phyloP scores from a whole-genome alignment of 2,888 invertebrate species.

The Beris chalybata region DNA sequence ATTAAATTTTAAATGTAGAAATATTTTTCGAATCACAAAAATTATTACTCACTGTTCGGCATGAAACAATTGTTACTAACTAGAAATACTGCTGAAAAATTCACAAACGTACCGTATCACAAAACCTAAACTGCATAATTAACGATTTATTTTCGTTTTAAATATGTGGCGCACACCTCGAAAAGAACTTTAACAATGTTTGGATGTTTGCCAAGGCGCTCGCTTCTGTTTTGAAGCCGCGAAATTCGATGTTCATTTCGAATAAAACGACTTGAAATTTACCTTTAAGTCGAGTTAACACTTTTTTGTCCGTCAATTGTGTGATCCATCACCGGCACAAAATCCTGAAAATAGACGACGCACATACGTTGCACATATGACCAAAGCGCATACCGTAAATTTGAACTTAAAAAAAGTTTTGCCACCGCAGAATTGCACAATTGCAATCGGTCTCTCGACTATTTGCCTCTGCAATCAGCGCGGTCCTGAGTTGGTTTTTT shows the following conservation, averaged over 20 bases:
- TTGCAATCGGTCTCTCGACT: conserved; percentile 6
- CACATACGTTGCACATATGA: background rate
- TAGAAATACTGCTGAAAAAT: background rate
- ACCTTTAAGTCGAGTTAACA: conserved; percentile 25
- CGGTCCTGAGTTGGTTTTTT: conserved; percentile 2
- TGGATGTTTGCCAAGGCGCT: conserved; percentile 11
- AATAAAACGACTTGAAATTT: conserved; percentile 20
- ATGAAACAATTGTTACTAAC: too few species aligned
- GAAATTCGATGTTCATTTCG: conserved; percentile 7
- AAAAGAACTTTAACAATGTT: conserved; percentile 20
- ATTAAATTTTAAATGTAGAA: too few species aligned
- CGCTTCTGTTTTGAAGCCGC: conserved; percentile 11
- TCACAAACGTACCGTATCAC: conserved; percentile 10
- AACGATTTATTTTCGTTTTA: conserved; percentile 26
- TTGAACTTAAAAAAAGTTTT: background rate
- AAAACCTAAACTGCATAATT: conserved; percentile 26
- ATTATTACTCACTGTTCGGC: too few species aligned
- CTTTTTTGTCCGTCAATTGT: conserved; percentile 27
- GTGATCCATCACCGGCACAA: conserved; percentile 22
- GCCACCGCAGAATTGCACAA: background rate
- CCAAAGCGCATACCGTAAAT: background rate
- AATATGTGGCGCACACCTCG: conserved; percentile 27
- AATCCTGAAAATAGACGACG: conserved; percentile 20
- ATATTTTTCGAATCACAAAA: too few species aligned
- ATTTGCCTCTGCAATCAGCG: conserved; percentile 7